These are phyloP conservation scores for Larimichthys crocea DNA, from an alignment of 2,113 vertebrate species.

Conservation along the genomic window DNA sequence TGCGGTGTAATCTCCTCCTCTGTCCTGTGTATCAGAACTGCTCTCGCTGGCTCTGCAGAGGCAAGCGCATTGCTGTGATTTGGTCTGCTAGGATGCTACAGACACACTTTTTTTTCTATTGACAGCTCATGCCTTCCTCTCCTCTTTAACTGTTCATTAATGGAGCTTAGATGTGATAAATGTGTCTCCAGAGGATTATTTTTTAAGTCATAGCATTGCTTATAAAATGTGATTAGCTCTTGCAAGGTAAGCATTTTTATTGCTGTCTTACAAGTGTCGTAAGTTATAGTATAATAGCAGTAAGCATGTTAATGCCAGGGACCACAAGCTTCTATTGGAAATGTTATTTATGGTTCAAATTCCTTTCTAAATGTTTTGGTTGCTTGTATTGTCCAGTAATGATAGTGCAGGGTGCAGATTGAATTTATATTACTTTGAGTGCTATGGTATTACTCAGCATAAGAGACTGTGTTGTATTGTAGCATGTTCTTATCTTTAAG, in stretches of 20 bases:
- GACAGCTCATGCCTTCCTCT: slow-evolving; percentile 43
- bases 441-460: slow-evolving; percentile 36
- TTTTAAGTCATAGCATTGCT: slow-evolving; percentile 41
- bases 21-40: slow-evolving; percentile 42
- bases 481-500: neutral
- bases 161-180: slow-evolving; percentile 50
- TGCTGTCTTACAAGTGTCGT: slow-evolving; percentile 27
- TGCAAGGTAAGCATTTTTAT: slow-evolving; percentile 70
- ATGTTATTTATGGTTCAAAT: neutral
- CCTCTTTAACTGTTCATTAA: slow-evolving; percentile 46
- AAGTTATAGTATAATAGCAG: slow-evolving; percentile 13
- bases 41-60: slow-evolving; percentile 74
- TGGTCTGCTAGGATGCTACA: slow-evolving; percentile 62
- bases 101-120: slow-evolving; percentile 53
- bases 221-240: slow-evolving; percentile 64
- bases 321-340: neutral
- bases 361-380: slow-evolving; percentile 7
- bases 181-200: slow-evolving; percentile 31
- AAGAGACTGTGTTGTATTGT: neutral
- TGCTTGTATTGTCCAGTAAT: neutral
- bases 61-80: slow-evolving; percentile 76
- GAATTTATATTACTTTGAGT: slow-evolving; percentile 17
- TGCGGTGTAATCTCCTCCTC: slow-evolving; percentile 56
- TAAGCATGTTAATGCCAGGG: neutral
- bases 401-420: neutral